Evolutionary conservation across 37 sponge, comb jelly and placozoan genomes (phyloP).

Genomic region (Theonella swinhoei): DNA sequence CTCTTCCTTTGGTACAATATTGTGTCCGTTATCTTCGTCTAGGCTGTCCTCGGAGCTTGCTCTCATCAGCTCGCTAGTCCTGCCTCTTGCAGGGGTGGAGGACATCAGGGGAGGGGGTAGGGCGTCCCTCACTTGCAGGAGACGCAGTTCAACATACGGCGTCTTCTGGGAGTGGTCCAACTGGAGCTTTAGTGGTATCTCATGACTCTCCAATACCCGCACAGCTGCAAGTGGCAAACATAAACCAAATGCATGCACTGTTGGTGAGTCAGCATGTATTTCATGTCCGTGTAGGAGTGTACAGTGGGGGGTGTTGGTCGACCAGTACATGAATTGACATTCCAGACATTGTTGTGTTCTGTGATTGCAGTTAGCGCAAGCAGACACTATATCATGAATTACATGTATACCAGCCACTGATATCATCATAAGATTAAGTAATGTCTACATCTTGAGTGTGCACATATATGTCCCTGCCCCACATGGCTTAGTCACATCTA

Average conservation of each 20-base stretch:
- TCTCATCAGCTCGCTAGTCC: not conserved
- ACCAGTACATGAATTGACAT: too few species aligned
- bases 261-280: not conserved
- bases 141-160: constrained; percentile 59
- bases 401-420: too few species aligned
- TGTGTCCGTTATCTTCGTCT: constrained; percentile 26
- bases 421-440: too few species aligned
- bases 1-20: constrained; percentile 71
- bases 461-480: too few species aligned
- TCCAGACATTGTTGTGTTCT: not conserved
- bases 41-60: constrained; percentile 50
- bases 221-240: constrained; percentile 21
- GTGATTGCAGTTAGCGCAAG: not conserved
- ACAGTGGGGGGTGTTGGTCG: too few species aligned
- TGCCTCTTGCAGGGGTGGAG: not conserved
- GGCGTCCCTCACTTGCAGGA: constrained; percentile 54
- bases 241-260: not conserved
- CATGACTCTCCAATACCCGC: constrained; percentile 29
- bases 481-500: too few species aligned
- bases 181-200: constrained; percentile 73
- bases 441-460: too few species aligned
- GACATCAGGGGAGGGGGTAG: constrained; percentile 14
- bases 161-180: constrained; percentile 46
- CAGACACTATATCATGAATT: not conserved
- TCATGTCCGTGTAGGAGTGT: not conserved